phyloP scores from a whole-genome alignment of 2,888 invertebrate species.

The Pogonocherus hispidulus region DNA sequence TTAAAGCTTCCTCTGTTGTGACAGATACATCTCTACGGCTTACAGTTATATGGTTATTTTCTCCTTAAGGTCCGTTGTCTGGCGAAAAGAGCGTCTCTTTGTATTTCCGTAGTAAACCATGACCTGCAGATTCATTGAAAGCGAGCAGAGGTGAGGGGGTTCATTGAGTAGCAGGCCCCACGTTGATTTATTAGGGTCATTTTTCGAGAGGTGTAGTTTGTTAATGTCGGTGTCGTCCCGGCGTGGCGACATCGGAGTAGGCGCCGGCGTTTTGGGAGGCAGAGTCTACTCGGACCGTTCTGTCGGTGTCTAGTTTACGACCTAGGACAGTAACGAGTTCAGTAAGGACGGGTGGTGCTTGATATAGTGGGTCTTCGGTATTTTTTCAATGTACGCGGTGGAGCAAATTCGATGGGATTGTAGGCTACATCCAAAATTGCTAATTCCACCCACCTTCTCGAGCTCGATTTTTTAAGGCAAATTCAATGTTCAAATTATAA shows the following conservation, averaged over 20 bases:
- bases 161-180: conserved; percentile 24
- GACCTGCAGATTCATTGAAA: conserved; percentile 29
- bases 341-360: neutral
- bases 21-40: conserved; percentile 10
- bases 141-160: conserved; percentile 9
- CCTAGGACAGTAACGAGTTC: conserved; percentile 11
- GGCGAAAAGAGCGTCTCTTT: conserved; percentile 2
- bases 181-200: conserved; percentile 42
- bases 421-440: too few relatives aligned
- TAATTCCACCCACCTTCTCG: too few relatives aligned
- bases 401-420: too few relatives aligned
- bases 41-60: conserved; percentile 6
- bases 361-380: neutral
- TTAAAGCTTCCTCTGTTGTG: conserved; percentile 18
- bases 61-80: neutral
- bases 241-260: conserved; percentile 50
- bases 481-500: too few relatives aligned
- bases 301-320: conserved; percentile 25
- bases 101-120: conserved; percentile 23
- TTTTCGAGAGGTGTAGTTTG: conserved; percentile 21
- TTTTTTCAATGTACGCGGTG: neutral
- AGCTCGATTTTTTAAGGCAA: too few relatives aligned
- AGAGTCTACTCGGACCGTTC: conserved; percentile 10
- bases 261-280: conserved; percentile 52
- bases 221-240: conserved; percentile 33